These are phyloP conservation scores for Pangasius sanitwongsei DNA, from an alignment of 2,797 vertebrate species.

Conservation along the genomic window DNA sequence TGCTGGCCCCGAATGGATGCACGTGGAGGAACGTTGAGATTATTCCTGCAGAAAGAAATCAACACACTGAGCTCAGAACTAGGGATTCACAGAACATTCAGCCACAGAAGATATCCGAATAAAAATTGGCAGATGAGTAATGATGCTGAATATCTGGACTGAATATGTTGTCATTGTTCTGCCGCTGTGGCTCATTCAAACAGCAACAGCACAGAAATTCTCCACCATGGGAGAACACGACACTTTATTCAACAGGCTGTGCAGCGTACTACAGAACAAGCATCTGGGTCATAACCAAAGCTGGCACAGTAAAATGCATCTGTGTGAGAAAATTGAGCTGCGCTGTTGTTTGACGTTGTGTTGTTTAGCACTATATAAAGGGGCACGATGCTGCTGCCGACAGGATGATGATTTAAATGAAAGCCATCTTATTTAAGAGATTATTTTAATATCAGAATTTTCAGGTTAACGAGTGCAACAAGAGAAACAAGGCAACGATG, in stretches of 20 bases:
- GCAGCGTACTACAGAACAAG: background rate
- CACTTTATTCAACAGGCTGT: background rate
- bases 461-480: background rate
- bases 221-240: background rate
- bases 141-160: background rate
- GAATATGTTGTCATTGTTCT: background rate
- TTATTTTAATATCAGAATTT: background rate
- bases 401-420: background rate
- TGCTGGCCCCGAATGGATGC: constrained; percentile 91
- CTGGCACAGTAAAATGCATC: background rate
- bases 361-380: background rate
- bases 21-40: constrained; percentile 93
- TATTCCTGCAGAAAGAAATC: constrained; percentile 79
- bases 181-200: background rate
- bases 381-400: too few relatives aligned
- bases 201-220: background rate
- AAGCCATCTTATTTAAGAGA: background rate
- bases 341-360: background rate
- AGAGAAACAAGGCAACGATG: background rate
- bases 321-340: constrained; percentile 12
- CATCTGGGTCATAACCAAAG: constrained; percentile 9
- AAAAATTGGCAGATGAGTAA: background rate
- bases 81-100: background rate
- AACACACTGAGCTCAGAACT: background rate
- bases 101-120: background rate